Evolutionary conservation across 2,797 vertebrate genomes (phyloP).

Genomic region (Myiothlypis coronata): DNA sequence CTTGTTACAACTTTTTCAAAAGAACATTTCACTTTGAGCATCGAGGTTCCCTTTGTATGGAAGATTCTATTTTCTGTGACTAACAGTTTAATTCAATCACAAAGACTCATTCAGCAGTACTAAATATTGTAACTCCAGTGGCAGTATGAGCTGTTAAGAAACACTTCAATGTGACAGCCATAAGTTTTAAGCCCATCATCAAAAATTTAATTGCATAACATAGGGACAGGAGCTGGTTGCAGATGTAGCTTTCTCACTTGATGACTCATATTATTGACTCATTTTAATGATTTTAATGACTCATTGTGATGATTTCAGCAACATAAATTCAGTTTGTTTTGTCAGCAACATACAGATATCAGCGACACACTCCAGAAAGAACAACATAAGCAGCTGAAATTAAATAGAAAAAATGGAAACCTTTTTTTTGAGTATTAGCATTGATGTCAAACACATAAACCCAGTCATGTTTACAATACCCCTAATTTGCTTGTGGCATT

Average conservation of each 20-base stretch:
- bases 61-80: neutral
- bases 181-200: slow-evolving; percentile 7
- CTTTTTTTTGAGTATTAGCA: neutral
- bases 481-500: neutral
- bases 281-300: slow-evolving; percentile 60
- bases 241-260: neutral
- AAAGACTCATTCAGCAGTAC: neutral
- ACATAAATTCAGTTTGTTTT: slow-evolving; percentile 48
- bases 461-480: neutral
- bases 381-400: neutral
- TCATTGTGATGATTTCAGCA: slow-evolving; percentile 44
- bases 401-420: neutral
- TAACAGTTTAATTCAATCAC: slow-evolving; percentile 32
- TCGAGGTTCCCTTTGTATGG: neutral
- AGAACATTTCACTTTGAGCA: neutral
- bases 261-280: slow-evolving; percentile 62
- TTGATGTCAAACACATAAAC: neutral
- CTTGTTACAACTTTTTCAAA: neutral
- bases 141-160: neutral
- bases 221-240: neutral
- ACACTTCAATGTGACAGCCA: neutral
- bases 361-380: neutral
- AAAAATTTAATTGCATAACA: neutral
- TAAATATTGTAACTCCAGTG: neutral
- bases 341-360: slow-evolving; percentile 3